Conservation (phyloP, 1,140 invertebrate genomes). For the Sinonovacula constricta region DNA sequence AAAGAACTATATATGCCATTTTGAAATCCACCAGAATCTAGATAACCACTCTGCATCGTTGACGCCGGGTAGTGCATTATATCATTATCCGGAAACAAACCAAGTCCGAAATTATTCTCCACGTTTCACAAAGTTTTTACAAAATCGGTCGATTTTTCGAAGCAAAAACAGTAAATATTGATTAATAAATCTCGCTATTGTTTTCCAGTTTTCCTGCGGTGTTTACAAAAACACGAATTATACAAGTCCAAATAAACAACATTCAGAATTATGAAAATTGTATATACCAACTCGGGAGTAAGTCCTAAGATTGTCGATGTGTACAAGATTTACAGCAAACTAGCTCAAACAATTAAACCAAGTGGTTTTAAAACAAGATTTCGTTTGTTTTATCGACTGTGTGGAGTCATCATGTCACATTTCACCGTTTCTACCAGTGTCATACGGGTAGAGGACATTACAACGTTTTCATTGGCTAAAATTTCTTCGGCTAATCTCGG, state of each 20-base stretch:
- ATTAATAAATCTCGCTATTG: conserved; percentile 24
- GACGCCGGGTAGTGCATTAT: conserved; percentile 25
- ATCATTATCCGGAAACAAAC: not conserved
- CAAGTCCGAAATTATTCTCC: not conserved
- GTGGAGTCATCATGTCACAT: conserved; percentile 38
- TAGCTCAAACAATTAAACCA: conserved; percentile 47
- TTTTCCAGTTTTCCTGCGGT: conserved; percentile 42
- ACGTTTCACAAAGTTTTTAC: not conserved
- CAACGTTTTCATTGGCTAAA: conserved; percentile 26
- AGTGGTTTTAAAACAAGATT: conserved; percentile 45
- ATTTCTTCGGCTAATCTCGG: conserved; percentile 17
- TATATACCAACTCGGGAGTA: conserved; percentile 28
- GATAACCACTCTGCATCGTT: conserved; percentile 60
- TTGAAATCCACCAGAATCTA: conserved; percentile 60
- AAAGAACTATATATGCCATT: conserved; percentile 58
- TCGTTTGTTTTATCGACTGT: conserved; percentile 32
- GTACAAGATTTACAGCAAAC: conserved; percentile 35
- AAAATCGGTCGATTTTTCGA: not conserved
- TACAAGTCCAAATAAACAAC: conserved; percentile 31
- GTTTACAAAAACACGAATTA: conserved; percentile 51
- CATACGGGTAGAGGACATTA: conserved; percentile 19
- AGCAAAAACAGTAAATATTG: conserved; percentile 43
- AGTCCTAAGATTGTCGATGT: conserved; percentile 37
- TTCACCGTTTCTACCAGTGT: conserved; percentile 42
- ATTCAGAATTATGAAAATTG: conserved; percentile 48